Evolutionary conservation across 2,113 vertebrate species (phyloP), one percentile per base, ranked within the genome.

Genomic region (Ptilorrhoa leucosticta): DNA sequence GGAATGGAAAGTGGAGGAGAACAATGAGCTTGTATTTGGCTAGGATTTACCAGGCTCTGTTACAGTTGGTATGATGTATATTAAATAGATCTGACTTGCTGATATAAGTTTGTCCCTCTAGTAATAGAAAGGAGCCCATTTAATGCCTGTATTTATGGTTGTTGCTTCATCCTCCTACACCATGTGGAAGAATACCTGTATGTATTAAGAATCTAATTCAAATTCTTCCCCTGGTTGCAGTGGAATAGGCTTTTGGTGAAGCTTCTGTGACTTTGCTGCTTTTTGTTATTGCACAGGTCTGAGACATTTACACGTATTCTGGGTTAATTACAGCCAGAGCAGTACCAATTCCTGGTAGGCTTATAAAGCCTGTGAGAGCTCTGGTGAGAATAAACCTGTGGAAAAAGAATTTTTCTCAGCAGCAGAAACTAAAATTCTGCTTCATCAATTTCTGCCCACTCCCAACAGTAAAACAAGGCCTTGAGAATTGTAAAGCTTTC

Each of bases 141-240:
- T 95, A 95, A 87, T 93, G 75, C 91, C 39, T 91, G 73, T 83
- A 76, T 96, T 96, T 95, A 84, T 87, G 50, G 48, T 57, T 81
- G 64, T 72, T 82, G 50, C 53, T 93, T 45, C 85, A 51, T 93
- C 82, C 42, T 96, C 72, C 73, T 81, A 68, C 44, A 60, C 37
- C 37, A 64, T 9, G 45, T 77, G 73, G 70, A 91, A 85, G 63
- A 85, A 87, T 28, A 76, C 48, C 65, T 61, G 28, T 76, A 28
- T 48, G 26, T 48, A 56, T 84, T 95, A 91, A 71, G 48, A 65
- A 61, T 65, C 40, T 93, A 60, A 85, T 85, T 79, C 50, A 61
- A 82, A 80, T 94, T 87, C 37, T 91, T 93, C 45, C 17, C 27
- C 44, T 68, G 17, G 17, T 30, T 90, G 47, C 70, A 71, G 50